These are phyloP conservation scores for Heliocidaris tuberculata DNA, from an alignment of 35 echinoderm and acorn worm species.

Conservation along the genomic window DNA sequence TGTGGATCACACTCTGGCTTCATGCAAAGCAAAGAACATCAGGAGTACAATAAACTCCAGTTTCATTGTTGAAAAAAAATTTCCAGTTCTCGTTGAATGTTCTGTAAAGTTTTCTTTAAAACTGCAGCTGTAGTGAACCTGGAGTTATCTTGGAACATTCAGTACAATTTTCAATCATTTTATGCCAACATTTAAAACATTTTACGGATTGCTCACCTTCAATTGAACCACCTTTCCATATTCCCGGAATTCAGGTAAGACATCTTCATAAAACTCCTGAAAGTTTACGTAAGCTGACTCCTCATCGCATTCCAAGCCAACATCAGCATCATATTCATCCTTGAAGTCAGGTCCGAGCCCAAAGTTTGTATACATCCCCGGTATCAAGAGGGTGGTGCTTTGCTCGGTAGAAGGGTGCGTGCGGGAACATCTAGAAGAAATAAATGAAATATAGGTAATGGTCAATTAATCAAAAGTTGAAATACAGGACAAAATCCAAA, in stretches of 20 bases:
- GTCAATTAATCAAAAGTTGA: too few species aligned
- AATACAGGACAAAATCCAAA: too few species aligned
- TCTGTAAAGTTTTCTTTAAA: background rate
- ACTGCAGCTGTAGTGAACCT: background rate
- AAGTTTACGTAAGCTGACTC: slow-evolving; percentile 76
- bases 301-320: slow-evolving; percentile 92
- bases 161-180: too few species aligned
- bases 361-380: slow-evolving; percentile 81
- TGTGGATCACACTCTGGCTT: too few species aligned
- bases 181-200: too few species aligned
- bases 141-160: background rate
- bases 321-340: slow-evolving; percentile 93
- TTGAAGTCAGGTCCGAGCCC: slow-evolving; percentile 75
- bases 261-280: slow-evolving; percentile 83
- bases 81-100: background rate
- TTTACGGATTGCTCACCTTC: slow-evolving; percentile 60
- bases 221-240: slow-evolving; percentile 82
- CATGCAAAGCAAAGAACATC: too few species aligned
- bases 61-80: too few species aligned
- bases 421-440: slow-evolving; percentile 78
- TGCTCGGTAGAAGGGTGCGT: slow-evolving; percentile 63
- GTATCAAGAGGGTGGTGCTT: slow-evolving; percentile 69
- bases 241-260: slow-evolving; percentile 81
- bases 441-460: background rate
- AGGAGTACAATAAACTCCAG: too few species aligned